Evolutionary conservation across 2,888 invertebrate species (phyloP), one percentile per base, ranked within the genome.

Genomic region (Callosobruchus maculatus): DNA sequence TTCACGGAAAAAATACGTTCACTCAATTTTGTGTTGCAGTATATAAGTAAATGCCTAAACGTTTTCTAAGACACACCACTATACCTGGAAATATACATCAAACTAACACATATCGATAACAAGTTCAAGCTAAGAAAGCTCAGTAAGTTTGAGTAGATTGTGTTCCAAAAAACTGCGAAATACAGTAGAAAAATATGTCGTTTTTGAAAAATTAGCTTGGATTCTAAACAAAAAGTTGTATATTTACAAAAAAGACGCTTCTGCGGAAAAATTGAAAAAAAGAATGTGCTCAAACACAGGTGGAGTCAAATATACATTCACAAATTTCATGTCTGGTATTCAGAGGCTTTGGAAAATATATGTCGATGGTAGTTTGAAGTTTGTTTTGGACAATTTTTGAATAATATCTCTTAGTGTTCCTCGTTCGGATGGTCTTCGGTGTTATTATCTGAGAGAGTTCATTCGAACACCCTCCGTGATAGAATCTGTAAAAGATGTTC

Each of bases 61-160:
- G 49, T 7, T 3, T 49, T 49, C 49, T 80, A 81, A 77, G 76
- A 83, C 80, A 80, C 79, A 82, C 78, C 78, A 81, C 79, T 80
- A 82, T 78, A 78, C 77, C 77, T 81, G 79, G 80, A 67, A 77
- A 75, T 79, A 49, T 75, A 82, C 81, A 81, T 79, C 79, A 77
- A 80, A 78, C 80, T 81, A 80, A 80, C 76, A 78, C 80, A 81
- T 76, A 79, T 77, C 70, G 76, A 72, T 77, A 75, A 75, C 75
- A 72, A 73, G 68, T 75, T 76, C 76, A 76, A 73, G 74, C 76
- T 68, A 74, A 71, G 22, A 49, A 49, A 49, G 49, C 49, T 18
- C 9, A 49, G 49, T 49, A 49, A 49, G 49, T 49, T 13, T 49
- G 49, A 49, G 49, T 49, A 49, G 49, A 49, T 49, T 49, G 1